Percentiles rank a stretch among this genome's conserved stretches.
Conservation (phyloP, 2,888 invertebrate species). For the Stomorhina lunata region DNA sequence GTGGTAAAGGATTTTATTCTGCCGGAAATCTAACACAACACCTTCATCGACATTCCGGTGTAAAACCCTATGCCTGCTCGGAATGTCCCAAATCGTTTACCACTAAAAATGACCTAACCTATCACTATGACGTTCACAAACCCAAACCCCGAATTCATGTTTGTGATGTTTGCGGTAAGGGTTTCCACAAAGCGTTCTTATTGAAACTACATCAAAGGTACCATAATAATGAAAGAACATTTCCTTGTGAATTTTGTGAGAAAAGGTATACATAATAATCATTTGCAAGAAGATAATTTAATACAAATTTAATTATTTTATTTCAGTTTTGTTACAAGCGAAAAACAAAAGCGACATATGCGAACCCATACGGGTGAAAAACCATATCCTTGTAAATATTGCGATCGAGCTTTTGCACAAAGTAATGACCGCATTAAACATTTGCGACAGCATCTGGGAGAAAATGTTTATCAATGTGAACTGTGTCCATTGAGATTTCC, state of each 20-base stretch:
- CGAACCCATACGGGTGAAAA: no score
- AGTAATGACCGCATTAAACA: no score
- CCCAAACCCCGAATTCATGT: slow-evolving; percentile 44
- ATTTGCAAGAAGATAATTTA: no score
- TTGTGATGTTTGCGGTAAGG: slow-evolving; percentile 55
- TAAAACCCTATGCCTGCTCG: slow-evolving; percentile 36
- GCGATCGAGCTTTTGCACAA: no score
- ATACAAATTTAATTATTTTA: no score
- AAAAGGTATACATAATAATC: no score
- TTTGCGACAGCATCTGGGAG: no score
- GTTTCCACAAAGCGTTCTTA: slow-evolving; percentile 45
- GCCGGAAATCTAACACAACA: slow-evolving; percentile 54
- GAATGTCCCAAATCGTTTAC: slow-evolving; percentile 58
- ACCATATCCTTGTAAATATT: no score
- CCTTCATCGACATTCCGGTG: slow-evolving; percentile 39
- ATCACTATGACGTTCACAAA: slow-evolving; percentile 47
- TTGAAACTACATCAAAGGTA: slow-evolving; percentile 57
- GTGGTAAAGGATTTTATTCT: slow-evolving; percentile 54
- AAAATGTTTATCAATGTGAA: no score
- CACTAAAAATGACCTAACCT: slow-evolving; percentile 38
- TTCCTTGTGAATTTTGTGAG: slow-evolving; percentile 54
- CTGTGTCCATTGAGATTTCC: no score
- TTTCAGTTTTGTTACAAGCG: no score
- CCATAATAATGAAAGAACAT: slow-evolving; percentile 49
- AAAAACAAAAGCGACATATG: no score